Evolutionary conservation across 2,113 vertebrate species (phyloP).

Genomic region (Chaenocephalus aceratus): DNA sequence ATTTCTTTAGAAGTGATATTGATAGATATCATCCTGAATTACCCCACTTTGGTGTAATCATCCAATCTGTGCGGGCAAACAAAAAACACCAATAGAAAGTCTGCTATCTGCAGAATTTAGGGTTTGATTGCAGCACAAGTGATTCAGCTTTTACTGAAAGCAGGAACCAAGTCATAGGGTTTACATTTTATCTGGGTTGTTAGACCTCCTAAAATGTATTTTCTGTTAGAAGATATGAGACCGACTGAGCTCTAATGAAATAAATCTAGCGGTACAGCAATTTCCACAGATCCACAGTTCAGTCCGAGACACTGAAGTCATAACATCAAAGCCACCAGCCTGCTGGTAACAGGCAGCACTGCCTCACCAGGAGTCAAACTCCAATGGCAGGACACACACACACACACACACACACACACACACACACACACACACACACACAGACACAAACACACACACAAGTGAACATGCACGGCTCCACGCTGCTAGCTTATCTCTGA

Average conservation of each 20-base stretch:
- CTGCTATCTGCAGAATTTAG: slow-evolving; percentile 21
- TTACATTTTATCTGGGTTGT: slow-evolving; percentile 38
- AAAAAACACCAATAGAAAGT: not conserved
- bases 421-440: not conserved
- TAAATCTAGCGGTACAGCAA: slow-evolving; percentile 36
- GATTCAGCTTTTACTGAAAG: slow-evolving; percentile 9
- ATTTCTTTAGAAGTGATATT: not conserved
- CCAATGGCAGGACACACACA: slow-evolving; percentile 51
- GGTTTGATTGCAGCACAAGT: slow-evolving; percentile 3
- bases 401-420: slow-evolving; percentile 18
- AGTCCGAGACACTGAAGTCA: slow-evolving; percentile 43
- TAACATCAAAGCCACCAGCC: slow-evolving; percentile 69
- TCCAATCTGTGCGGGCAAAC: not conserved
- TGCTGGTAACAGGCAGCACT: slow-evolving; percentile 62
- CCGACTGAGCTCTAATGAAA: slow-evolving; percentile 52
- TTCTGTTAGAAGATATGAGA: slow-evolving; percentile 22
- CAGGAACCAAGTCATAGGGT: slow-evolving; percentile 24
- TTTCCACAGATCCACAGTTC: slow-evolving; percentile 36
- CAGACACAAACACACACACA: slow-evolving; percentile 29
- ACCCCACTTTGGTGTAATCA: slow-evolving; percentile 11
- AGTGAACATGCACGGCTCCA: slow-evolving; percentile 47
- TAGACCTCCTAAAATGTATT: slow-evolving; percentile 4
- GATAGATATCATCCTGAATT: not conserved
- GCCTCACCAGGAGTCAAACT: slow-evolving; percentile 62
- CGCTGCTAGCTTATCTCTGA: slow-evolving; percentile 76